Conservation (phyloP, 2,888 invertebrate species). For the Mellilla xanthometata region DNA sequence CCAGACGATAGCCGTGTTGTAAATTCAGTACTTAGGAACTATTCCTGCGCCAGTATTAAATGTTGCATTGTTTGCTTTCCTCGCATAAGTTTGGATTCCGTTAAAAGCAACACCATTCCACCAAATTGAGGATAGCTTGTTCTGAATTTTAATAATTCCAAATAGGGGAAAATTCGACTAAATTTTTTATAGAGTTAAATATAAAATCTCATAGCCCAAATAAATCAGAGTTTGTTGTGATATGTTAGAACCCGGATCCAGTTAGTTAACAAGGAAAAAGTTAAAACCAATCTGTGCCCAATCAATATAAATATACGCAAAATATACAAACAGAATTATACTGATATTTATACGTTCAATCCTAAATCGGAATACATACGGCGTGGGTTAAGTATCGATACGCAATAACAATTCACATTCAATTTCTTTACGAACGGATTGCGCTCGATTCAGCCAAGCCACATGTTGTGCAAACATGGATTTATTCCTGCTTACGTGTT, state of each 20-base stretch:
- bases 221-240: too few relatives aligned
- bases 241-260: too few relatives aligned
- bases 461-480: slow-evolving; percentile 19
- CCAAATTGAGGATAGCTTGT: too few relatives aligned
- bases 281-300: too few relatives aligned
- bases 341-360: slow-evolving; percentile 32
- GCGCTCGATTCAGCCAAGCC: slow-evolving; percentile 35
- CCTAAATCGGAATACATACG: slow-evolving; percentile 11
- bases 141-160: too few relatives aligned
- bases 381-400: slow-evolving; percentile 27
- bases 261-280: too few relatives aligned
- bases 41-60: not conserved
- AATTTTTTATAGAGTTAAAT: too few relatives aligned
- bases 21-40: slow-evolving; percentile 7
- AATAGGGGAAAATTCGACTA: too few relatives aligned
- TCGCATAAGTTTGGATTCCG: too few relatives aligned
- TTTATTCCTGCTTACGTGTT: slow-evolving; percentile 20
- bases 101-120: too few relatives aligned
- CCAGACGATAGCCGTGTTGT: slow-evolving; percentile 45
- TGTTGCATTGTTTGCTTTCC: slow-evolving; percentile 1
- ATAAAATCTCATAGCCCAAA: too few relatives aligned
- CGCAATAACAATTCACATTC: slow-evolving; percentile 54
- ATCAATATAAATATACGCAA: too few relatives aligned
- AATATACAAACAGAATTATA: slow-evolving; percentile 6
- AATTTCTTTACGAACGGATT: slow-evolving; percentile 44